Base-by-base conservation (phyloP, 1,140 invertebrate species). In the Trachymyrmex septentrionalis region DNA sequence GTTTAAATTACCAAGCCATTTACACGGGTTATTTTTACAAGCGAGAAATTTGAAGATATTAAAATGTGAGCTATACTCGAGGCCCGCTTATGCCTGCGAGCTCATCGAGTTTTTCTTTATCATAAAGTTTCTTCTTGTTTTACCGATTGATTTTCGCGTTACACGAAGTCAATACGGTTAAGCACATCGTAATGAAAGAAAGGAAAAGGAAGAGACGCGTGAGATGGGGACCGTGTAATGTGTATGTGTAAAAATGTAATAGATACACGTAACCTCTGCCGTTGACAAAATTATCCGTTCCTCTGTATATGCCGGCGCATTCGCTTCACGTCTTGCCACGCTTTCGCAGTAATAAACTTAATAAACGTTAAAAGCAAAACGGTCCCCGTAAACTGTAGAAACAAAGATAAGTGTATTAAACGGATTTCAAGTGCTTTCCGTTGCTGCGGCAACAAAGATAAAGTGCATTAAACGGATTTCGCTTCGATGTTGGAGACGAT, bases 331-430 rank as follows among this genome's bases (percentile, higher is more conserved):
- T 84, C 69, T 84, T 84, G 80, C 69, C 69, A 61, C 80, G 55
- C 81, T 88, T 92, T 87, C 86, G 73, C 61, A 86, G 75, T 88
- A 91, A n/a, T n/a, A n/a, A n/a, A 91, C 85, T 86, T 87, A 93
- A 93, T 92, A 93, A 93, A 92, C 91, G 89, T 89, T 91, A 91
- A 92, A 92, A 93, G 91, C 91, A 85, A 91, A 91, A 90, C 89
- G 88, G 88, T 88, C 77, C 71, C 66, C 77, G 75, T 85, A 88
- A 80, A 84, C 92, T 92, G 92, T 86, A 90, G 92, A 93, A 93
- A 92, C 92, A 91, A 91, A 93, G 92, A 93, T 92, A 93, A 93
- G 91, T 94, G 88, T 91, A 93, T 94, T 94, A 92, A 93, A 92
- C 85, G 92, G 92, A 92, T 93, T 93, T 90, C 89, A 89, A 90